These are phyloP conservation scores for Rhagium mordax DNA, from an alignment of 2,888 invertebrate genomes.

Conservation along the genomic window DNA sequence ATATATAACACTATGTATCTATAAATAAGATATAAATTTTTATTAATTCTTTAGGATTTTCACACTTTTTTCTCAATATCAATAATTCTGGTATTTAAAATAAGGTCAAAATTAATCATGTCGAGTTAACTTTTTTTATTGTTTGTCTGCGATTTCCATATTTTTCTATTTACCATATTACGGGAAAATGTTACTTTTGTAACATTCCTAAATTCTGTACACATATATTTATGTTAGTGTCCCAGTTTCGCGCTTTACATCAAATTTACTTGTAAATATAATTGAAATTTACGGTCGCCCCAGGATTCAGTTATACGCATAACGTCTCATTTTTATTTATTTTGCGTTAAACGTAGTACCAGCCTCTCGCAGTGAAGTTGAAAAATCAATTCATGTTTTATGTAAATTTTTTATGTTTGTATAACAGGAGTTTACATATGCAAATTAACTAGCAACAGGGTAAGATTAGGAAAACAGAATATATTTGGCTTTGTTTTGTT, in stretches of 20 bases:
- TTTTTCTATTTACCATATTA: too few species aligned
- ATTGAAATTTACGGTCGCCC: constrained; percentile 8
- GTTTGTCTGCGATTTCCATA: too few species aligned
- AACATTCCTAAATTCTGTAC: neutral
- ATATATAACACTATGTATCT: too few species aligned
- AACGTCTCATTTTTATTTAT: neutral
- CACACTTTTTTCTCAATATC: too few species aligned
- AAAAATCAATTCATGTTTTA: neutral
- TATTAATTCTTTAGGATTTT: too few species aligned
- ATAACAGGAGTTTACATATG: neutral
- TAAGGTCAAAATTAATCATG: too few species aligned
- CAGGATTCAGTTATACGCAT: constrained; percentile 1
- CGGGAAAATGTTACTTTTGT: too few species aligned
- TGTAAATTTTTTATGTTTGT: neutral
- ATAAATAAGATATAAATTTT: too few species aligned
- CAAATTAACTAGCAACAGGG: neutral
- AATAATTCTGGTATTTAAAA: too few species aligned
- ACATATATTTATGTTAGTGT: neutral
- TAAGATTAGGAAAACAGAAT: neutral
- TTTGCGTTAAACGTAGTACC: neutral
- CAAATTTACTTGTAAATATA: constrained; percentile 1
- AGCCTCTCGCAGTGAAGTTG: neutral
- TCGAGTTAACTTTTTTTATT: too few species aligned
- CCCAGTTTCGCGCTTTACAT: neutral
- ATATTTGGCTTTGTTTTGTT: neutral